Evolutionary conservation across 1,140 invertebrate genomes (phyloP).

Genomic region (Thalassaphorura encarpata): DNA sequence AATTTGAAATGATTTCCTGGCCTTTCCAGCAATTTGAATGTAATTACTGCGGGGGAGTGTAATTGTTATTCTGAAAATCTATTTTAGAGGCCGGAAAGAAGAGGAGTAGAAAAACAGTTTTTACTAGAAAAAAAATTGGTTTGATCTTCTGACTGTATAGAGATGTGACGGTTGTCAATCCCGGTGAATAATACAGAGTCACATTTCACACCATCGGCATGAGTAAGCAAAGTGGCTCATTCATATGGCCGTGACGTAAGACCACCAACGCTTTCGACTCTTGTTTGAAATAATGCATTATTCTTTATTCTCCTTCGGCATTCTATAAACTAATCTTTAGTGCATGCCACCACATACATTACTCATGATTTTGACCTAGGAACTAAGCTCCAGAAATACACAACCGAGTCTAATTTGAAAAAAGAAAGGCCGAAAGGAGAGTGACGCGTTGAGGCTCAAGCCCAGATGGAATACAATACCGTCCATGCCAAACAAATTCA

Average conservation of each 20-base stretch:
- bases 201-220: background rate
- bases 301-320: background rate
- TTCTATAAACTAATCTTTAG: background rate
- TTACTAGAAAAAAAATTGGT: no score
- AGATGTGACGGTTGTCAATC: background rate
- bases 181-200: background rate
- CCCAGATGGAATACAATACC: no score
- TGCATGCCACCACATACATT: background rate
- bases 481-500: no score
- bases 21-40: no score
- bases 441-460: background rate
- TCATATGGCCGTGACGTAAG: background rate
- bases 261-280: background rate
- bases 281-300: background rate
- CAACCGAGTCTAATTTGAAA: conserved; percentile 1
- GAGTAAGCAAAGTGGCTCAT: background rate
- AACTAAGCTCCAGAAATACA: background rate
- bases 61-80: no score
- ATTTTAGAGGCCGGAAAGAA: no score
- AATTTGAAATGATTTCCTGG: no score
- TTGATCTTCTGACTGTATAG: no score
- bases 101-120: no score
- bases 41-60: no score
- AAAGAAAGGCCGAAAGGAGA: background rate
- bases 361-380: background rate